Evolutionary conservation across 92 coral and sea anemone genomes (phyloP).

Genomic region (Hydrozoanthus gracilis): DNA sequence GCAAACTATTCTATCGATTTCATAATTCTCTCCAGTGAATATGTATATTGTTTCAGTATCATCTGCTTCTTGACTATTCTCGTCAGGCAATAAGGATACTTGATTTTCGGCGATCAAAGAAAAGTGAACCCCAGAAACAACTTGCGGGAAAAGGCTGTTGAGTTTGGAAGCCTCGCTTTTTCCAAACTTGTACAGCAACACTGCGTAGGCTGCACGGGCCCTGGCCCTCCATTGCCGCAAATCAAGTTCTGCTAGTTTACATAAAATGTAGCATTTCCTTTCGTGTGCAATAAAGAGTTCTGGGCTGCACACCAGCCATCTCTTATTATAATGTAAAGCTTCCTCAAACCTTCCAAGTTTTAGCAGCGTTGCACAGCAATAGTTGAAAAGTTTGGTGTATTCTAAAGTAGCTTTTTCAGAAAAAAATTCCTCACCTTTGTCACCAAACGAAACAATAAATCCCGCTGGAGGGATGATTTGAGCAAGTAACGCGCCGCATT

Average conservation of each 20-base stretch:
- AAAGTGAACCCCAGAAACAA: neutral
- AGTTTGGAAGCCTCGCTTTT: neutral
- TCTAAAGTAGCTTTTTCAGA: too few species aligned
- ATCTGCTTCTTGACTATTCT: neutral
- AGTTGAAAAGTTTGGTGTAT: neutral
- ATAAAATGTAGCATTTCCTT: neutral
- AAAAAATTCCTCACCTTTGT: too few species aligned
- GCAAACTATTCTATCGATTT: slow-evolving; percentile 7
- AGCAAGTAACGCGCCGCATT: neutral
- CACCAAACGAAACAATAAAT: too few species aligned
- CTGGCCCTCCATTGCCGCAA: slow-evolving; percentile 9
- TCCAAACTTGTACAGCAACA: neutral
- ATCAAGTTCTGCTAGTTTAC: neutral
- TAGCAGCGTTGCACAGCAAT: slow-evolving; percentile 1
- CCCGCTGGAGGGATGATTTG: neutral
- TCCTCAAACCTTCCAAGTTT: neutral
- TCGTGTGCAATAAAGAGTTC: neutral
- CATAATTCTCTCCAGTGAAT: slow-evolving; percentile 15
- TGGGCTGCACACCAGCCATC: slow-evolving; percentile 11
- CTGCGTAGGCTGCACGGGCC: slow-evolving; percentile 33
- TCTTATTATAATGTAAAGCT: neutral
- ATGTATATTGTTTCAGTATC: slow-evolving; percentile 1
- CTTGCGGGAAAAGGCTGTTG: neutral
- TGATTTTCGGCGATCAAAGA: neutral
- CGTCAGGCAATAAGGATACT: neutral